These are phyloP conservation scores for Rhinolophus ferrumequinum DNA, from an alignment of 2,113 vertebrate genomes.

Conservation along the genomic window DNA sequence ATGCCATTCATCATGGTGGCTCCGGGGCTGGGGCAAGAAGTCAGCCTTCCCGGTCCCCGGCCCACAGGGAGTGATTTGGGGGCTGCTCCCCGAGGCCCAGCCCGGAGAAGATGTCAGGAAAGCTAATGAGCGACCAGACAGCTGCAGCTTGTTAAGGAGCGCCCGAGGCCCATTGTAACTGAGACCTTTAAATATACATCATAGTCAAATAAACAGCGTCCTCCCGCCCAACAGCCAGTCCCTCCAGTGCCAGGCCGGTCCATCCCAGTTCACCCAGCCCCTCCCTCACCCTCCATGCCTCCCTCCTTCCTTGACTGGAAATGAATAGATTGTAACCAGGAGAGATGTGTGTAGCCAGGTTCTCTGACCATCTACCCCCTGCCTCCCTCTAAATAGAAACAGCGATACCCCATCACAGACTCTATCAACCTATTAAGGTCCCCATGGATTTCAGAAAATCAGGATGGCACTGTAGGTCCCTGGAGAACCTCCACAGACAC, in stretches of 20 bases:
- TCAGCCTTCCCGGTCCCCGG: slow-evolving; percentile 81
- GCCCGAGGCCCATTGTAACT: slow-evolving; percentile 86
- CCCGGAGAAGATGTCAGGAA: slow-evolving; percentile 86
- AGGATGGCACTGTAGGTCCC: neutral
- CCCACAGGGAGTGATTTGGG: slow-evolving; percentile 77
- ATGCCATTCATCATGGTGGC: slow-evolving; percentile 85
- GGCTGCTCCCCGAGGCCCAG: slow-evolving; percentile 83
- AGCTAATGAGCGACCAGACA: slow-evolving; percentile 86
- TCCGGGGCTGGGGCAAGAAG: slow-evolving; percentile 82
- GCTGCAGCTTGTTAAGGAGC: slow-evolving; percentile 88
- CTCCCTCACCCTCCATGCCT: neutral
- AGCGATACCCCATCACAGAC: neutral
- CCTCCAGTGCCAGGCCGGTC: slow-evolving; percentile 9
- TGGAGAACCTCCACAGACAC: neutral
- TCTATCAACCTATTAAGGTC: neutral
- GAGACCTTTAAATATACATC: slow-evolving; percentile 88
- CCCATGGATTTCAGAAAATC: neutral
- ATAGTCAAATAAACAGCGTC: slow-evolving; percentile 89
- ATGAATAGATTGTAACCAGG: slow-evolving; percentile 40
- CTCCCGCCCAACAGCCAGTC: slow-evolving; percentile 69
- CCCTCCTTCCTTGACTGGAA: slow-evolving; percentile 4
- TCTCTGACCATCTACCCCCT: neutral
- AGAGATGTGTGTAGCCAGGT: neutral
- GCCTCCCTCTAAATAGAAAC: neutral
- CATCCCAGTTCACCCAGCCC: slow-evolving; percentile 46